Evolutionary conservation across 2,888 invertebrate species (phyloP), one percentile per base, ranked within the genome.

Genomic region (Camponotus fellah): DNA sequence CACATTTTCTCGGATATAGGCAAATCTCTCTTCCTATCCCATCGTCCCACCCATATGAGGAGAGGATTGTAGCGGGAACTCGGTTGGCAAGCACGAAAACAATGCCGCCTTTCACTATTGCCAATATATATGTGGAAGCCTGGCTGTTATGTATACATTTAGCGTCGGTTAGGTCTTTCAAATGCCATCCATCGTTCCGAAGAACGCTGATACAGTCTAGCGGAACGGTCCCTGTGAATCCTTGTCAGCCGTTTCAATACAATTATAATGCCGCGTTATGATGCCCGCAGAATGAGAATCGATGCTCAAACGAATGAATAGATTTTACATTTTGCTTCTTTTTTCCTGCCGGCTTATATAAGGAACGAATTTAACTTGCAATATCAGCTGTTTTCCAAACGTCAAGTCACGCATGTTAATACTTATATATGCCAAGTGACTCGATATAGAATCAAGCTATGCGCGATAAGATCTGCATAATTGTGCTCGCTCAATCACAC

Each of bases 81-180:
- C 86, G 68, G 87, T 86, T 85, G 65, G 72, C 82, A 65, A 66
- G 82, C 79, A 76, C 71, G 85, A 85, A 88, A 88, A 90, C 90
- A 90, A 90, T 90, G 86, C 85, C 77, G 86, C 88, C 89, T 90
- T 90, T 90, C 90, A 89, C 65, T 71, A 84, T 85, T 89, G 89
- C 89, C 89, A 83, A 90, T 90, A 87, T 90, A 87, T 86, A 79
- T 80, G 77, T 88, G 87, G 82, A 86, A 85, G 82, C 83, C 62
- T 71, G 88, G 72, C 76, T 71, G 75, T 83, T 83, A 75, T 64
- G 64, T 81, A 79, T 85, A 87, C 85, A 84, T 89, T 89, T 89
- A 89, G 81, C 84, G 75, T 58, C 76, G 86, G 85, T 82, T 83
- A 84, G 85, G 85, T 87, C 88, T 89, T 88, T 88, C 80, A 86